Base-by-base conservation (phyloP, 2,888 invertebrate genomes). In the Phengaris alcon region DNA sequence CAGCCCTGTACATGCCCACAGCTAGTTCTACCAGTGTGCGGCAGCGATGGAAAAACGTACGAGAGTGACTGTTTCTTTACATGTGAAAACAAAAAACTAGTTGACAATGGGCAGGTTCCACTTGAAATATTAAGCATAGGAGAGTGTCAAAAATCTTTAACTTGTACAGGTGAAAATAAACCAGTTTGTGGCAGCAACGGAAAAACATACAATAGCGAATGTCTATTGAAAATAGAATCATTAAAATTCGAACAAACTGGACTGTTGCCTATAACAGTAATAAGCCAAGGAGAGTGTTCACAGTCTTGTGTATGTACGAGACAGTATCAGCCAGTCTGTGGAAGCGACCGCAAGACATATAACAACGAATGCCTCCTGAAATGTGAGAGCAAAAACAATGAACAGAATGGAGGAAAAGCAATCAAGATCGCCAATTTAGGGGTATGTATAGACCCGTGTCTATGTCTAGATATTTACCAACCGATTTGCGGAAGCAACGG, bases 11-110 rank as follows among this genome's bases (percentile, higher is more conserved):
- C 59, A 4, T 82, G 81, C 74, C 57, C 77, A 44, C n/a, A 54
- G 6, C 59, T 72, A 15, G 76, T 77, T 52, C 79, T 77, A 5
- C 82, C 82, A 6, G 80, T 84, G 4, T 84, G 84, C 72, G 84
- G 81, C 0, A 78, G 77, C 13, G 81, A 84, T 73, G 80, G 80
- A 0, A 91, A 94, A 77, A 96, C 95, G 0, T 96, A 96, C 86
- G 88, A 90, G 76, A 96, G 95, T 85, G 74, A 69, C 13, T 83
- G 82, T 52, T 7, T 73, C 7, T 74, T 83, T 3, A 74, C 75
- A n/a, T 77, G 75, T 44, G 78, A 82, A 72, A 84, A 79, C 73
- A 76, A 51, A 1, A 64, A 79, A 35, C 76, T 76, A 6, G 59
- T 74, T n/a, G 68, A 35, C 12, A 78, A 51, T 55, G n/a, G 5